These are phyloP conservation scores for Drosophila neotestacea DNA, from an alignment of 2,888 invertebrate genomes.

Conservation along the genomic window DNA sequence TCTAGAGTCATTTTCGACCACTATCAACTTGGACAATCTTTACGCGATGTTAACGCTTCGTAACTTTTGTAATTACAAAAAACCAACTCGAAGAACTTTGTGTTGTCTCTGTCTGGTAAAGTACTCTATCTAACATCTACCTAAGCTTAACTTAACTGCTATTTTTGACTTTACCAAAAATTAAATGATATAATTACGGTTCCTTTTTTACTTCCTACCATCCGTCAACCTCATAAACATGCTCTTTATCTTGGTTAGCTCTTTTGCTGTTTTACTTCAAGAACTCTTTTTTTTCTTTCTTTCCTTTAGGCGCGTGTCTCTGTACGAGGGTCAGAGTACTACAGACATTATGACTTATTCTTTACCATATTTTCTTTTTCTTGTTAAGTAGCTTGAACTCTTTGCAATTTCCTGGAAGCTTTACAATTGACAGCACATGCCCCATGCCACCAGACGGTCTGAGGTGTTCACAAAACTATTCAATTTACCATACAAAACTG, in stretches of 20 bases:
- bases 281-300: conserved; percentile 47
- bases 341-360: conserved; percentile 34
- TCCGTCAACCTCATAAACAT: conserved; percentile 26
- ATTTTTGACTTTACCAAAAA: conserved; percentile 48
- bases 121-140: conserved; percentile 25
- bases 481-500: not conserved
- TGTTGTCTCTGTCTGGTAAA: conserved; percentile 5
- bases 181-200: conserved; percentile 72
- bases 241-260: conserved; percentile 30
- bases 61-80: conserved; percentile 61
- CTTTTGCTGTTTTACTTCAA: conserved; percentile 53
- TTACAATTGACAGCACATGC: conserved; percentile 56
- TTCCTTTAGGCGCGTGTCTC: conserved; percentile 63
- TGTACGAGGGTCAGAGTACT: conserved; percentile 39
- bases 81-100: conserved; percentile 22
- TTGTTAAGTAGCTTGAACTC: conserved; percentile 30
- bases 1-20: conserved; percentile 25
- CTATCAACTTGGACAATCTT: conserved; percentile 72
- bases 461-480: conserved; percentile 12
- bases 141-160: conserved; percentile 29
- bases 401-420: conserved; percentile 52
- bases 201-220: conserved; percentile 31
- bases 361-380: conserved; percentile 13
- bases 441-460: conserved; percentile 21
- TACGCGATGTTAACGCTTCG: conserved; percentile 76